Conservation (phyloP, 1,140 invertebrate genomes). For the Arion vulgaris region DNA sequence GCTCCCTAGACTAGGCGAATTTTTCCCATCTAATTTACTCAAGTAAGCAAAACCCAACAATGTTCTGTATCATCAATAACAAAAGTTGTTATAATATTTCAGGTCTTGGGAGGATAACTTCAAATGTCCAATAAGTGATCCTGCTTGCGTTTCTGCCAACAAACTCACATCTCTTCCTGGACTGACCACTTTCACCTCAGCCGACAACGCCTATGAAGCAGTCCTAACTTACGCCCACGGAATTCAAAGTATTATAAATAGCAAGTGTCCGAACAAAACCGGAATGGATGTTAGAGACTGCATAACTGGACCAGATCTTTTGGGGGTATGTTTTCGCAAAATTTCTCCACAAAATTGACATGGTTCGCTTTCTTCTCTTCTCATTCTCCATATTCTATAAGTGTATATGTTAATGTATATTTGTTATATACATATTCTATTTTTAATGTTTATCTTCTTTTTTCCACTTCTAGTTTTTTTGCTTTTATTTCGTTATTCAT, state of each 20-base stretch:
- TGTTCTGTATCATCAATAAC: too few species aligned
- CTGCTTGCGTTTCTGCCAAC: background rate
- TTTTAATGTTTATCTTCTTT: too few species aligned
- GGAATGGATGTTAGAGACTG: conserved; percentile 14
- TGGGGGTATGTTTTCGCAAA: background rate
- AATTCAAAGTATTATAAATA: background rate
- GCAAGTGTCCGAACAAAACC: conserved; percentile 11
- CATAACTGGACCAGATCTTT: conserved; percentile 5
- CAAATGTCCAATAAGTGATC: conserved; percentile 6
- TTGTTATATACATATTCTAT: too few species aligned
- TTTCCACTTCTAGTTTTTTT: too few species aligned
- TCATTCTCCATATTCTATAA: too few species aligned
- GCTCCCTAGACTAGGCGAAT: too few species aligned
- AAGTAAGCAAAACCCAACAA: too few species aligned
- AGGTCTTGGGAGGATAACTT: conserved; percentile 4
- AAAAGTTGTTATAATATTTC: background rate
- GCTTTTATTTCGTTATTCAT: too few species aligned
- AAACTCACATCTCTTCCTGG: background rate
- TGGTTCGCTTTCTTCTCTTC: too few species aligned
- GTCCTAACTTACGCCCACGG: conserved; percentile 15
- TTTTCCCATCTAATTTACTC: too few species aligned
- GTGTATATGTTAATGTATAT: too few species aligned
- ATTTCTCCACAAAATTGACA: too few species aligned
- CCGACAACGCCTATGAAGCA: conserved; percentile 3
- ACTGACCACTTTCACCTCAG: background rate